Base-by-base conservation (phyloP, 64 coral and sea anemone species). In the Hydrozoanthus tunicans region DNA sequence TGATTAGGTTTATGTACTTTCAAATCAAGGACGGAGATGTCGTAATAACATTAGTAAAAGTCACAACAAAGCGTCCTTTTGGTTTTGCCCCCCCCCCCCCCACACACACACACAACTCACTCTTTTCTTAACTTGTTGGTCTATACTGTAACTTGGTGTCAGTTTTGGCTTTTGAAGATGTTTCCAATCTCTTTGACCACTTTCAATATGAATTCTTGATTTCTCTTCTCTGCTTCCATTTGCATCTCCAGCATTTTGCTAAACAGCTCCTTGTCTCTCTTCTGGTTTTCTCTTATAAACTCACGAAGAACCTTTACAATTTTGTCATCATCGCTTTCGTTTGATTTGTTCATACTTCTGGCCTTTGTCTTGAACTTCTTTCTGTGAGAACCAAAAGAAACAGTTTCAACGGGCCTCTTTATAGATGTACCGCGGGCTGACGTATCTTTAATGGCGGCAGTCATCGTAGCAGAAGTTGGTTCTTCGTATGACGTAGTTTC, bases 151-250 rank as follows among this genome's bases (percentile, higher is more conserved):
- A 3, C 72, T 32, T 51, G 51, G 52, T 26, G 26, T 4, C 13
- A 88, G 10, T 73, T 88, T 11, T 88, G 70, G 5, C 23, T 14
- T 56, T 88, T 94, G 58, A 97, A 94, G 62, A 97, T 90, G 59
- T 90, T 93, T 6, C 92, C 95, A n/a, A 97, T 97, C 55, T 97
- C 95, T 91, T 92, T 91, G 15, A 97, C 70, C 6, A 97, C 95
- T 61, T 94, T 93, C 6, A 97, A 70, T n/a, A 93, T 97, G 78
- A 97, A 97, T 51, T 97, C 89, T 77, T 97, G 95, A 61, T 97
- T 94, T 68, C 95, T 77, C 3, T 89, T 91, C 79, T 97, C 95
- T 0, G 95, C 92, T 72, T 97, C 89, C 3, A 92, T 25, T 63
- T 97, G 95, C 79, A 94, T 93, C 61, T 97, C 92, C 55, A 97